Base-by-base conservation (phyloP, 2,888 invertebrate genomes). In the Limnephilus lunatus region DNA sequence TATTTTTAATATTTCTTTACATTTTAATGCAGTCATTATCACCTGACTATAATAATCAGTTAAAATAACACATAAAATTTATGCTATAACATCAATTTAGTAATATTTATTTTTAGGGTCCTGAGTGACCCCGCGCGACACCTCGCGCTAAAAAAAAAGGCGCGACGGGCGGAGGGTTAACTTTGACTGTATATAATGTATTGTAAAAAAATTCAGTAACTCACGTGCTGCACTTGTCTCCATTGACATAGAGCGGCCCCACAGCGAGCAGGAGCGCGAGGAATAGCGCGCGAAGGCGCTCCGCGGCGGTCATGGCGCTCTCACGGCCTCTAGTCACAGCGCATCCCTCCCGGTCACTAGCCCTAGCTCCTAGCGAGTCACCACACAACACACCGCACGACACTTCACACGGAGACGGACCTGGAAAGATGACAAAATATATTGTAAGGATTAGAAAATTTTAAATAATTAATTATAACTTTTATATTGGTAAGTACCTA, bases 191-290 rank as follows among this genome's bases (percentile, higher is more conserved):
- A n/a, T n/a, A n/a, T 44, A 44, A 11, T 5, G 12, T 44, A 2
- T 44, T 44, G 12, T 68, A 25, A 68, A 68, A 68, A 0, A 25
- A 68, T 68, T 68, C 1, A 68, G 7, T 80, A 32, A 96, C 96
- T 96, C 94, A 96, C 96, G 96, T 96, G 93, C 95, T 95, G 94
- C 96, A 96, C 93, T 95, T 96, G 44, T 95, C 95, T 68, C 96
- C 95, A 92, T 94, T 95, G 44, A 94, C 95, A 35, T 19, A 48
- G 12, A 87, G 80, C 82, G 91, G 92, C 9, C 95, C 94, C 82
- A 95, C 95, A 15, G 95, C 94, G 85, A 95, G 95, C 93, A 95
- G 95, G 93, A 95, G 94, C 94, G 94, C 95, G 91, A 94, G 83
- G 95, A 94, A n/a, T 39, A 91, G 92, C 80, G 89, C 31, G 95